Base-by-base conservation (phyloP, 2,113 vertebrate genomes). In the Carassius gibelio region DNA sequence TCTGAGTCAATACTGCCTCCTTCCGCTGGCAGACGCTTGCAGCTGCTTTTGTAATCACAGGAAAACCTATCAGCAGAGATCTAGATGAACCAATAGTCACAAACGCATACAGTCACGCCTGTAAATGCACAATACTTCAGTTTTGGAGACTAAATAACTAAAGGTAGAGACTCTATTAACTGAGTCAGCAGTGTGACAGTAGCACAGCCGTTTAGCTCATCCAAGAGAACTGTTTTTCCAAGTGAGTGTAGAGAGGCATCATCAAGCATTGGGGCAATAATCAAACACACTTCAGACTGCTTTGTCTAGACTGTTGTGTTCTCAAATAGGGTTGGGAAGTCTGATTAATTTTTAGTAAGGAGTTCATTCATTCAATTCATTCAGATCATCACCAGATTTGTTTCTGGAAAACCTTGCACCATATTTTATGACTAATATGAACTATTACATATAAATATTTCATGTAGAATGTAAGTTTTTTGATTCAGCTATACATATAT, bases 21-120 rank as follows among this genome's bases (percentile, higher is more conserved):
- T 93, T 91, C 83, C 0, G 0, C 82, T 91, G 88, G 88, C 88
- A 88, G 83, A 85, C 88, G 87, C 91, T 80, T 87, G 83, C 92
- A 91, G 94, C 95, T 95, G 95, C 92, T 95, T 95, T 94, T 94
- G 89, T 93, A 94, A 95, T 95, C 94, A 94, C 89, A 90, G 90
- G 78, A 81, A 94, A 93, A 93, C 94, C 93, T 93, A 94, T 95
- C 94, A 92, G 80, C 36, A 93, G 92, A 23, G 9, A 64, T 82
- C 83, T 87, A 42, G 38, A 75, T 85, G 69, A 76, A 85, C 52
- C 50, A 82, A 78, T 45, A 84, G 57, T 85, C 84, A 34, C 64
- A 78, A 68, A 77, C 74, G 69, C 82, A 84, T 15, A 50, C 48
- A 61, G 21, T 61, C 68, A 81, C 52, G 42, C 38, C 34, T 34